Conservation (phyloP, 2,113 vertebrate genomes). For the Pseudolaguvia tuberculata region DNA sequence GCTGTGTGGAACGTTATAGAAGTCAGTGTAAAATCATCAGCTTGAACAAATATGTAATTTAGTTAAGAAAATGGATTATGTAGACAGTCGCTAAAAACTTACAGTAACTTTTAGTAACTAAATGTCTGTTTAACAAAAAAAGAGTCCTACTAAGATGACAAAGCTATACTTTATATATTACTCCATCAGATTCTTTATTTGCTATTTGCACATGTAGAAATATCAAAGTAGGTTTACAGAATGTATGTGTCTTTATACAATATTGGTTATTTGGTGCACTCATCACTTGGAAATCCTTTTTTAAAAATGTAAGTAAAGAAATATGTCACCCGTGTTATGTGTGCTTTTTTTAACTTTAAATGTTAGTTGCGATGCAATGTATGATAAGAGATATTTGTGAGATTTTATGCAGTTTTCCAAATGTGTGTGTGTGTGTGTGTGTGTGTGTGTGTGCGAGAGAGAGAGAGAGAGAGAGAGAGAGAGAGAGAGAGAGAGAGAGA, state of each 20-base stretch:
- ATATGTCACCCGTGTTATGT: constrained; percentile 6
- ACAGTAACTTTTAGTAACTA: background rate
- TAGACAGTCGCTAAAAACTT: constrained; percentile 7
- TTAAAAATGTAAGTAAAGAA: background rate
- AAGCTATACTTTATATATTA: constrained; percentile 25
- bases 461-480: too few relatives aligned
- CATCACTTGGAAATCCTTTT: background rate
- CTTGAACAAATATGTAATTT: too few relatives aligned
- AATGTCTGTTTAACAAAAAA: background rate
- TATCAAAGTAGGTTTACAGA: constrained; percentile 40
- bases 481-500: constrained; percentile 30
- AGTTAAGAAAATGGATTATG: constrained; percentile 12
- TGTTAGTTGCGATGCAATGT: constrained; percentile 32
- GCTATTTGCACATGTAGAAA: constrained; percentile 45
- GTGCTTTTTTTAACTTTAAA: constrained; percentile 15
- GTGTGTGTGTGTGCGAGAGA: too few relatives aligned
- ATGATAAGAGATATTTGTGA: constrained; percentile 45
- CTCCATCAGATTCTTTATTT: constrained; percentile 31
- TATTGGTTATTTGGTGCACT: background rate
- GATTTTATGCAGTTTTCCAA: constrained; percentile 40
- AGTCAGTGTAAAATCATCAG: too few relatives aligned
- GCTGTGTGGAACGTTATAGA: background rate
- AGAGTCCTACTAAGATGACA: constrained; percentile 30
- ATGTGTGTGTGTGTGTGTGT: too few relatives aligned
- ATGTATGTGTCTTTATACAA: constrained; percentile 22